A percentile compares a stretch with the other conserved stretches of the same genome.
Conservation (phyloP, 2,113 vertebrate species). For the Macquaria australasica region DNA sequence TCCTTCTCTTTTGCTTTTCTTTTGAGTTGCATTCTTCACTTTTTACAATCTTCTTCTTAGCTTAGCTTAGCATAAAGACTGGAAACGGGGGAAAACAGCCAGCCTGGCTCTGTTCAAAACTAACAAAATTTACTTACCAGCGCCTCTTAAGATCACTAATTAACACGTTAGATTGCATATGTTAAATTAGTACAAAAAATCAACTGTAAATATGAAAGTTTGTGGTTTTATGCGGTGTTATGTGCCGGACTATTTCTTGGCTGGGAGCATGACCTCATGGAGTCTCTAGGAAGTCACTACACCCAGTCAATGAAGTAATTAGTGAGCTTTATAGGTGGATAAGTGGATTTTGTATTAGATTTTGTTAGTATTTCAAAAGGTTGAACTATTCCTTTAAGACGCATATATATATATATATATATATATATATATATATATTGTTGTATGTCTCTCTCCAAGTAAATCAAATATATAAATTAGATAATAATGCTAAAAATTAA, state of each 20-base stretch:
- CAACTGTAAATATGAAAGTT: neutral
- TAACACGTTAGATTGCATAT: neutral
- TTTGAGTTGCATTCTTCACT: neutral
- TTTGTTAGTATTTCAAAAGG: neutral
- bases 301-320: neutral
- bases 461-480: too few species aligned
- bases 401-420: too few species aligned
- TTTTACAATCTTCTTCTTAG: neutral
- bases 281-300: neutral
- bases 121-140: neutral
- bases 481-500: too few species aligned
- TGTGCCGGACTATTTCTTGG: neutral
- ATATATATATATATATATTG: too few species aligned
- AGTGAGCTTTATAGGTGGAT: neutral
- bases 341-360: neutral
- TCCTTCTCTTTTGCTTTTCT: neutral
- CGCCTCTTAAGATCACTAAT: neutral
- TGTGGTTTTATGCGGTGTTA: neutral
- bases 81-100: neutral
- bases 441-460: neutral
- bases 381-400: neutral
- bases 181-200: neutral
- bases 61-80: neutral
- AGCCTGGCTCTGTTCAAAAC: neutral
- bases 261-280: neutral